Base-by-base conservation (phyloP, 2,888 invertebrate genomes). In the Ecdyonurus torrentis region DNA sequence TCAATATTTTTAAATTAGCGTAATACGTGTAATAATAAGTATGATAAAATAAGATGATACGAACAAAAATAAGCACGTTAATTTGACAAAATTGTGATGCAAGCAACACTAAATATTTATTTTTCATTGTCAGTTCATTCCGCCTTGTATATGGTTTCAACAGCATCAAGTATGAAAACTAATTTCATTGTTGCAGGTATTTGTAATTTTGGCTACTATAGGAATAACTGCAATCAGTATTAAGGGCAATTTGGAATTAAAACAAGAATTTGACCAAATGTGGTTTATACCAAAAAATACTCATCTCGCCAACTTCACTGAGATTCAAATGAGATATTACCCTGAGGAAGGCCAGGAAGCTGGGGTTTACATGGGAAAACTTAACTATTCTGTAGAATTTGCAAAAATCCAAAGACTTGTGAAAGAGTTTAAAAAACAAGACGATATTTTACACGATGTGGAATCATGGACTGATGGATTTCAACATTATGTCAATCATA, bases 261-360 rank as follows among this genome's bases (percentile, higher is more conserved):
- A 87, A 71, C 89, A 89, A 73, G 83, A 85, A 72, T 90, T 89
- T 73, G 88, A 90, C 73, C 85, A 86, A 0, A 79, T 78, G 63
- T 89, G 89, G 89, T 89, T 90, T 70, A 78, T 90, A 64, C 89
- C 90, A 0, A 79, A 82, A 62, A 79, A 79, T 61, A 83, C 86
- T 0, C 85, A 88, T 71, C 80, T 85, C 61, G 80, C 79, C 67
- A 74, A 83, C 62, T 90, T 80, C 72, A 69, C 84, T 2, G 70
- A 75, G 55, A 74, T 77, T n/a, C 76, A 81, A 62, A 78, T 79
- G 61, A 66, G 75, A 63, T 82, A 81, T 69, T 91, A 83, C 72
- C 87, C 89, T 0, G 77, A 81, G 25, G 79, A 80, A 64, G 89
- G 84, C 15, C 70, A 81, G 68, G 77, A 79, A 64, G 87, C 81